Evolutionary conservation across 2,113 vertebrate genomes (phyloP).

Genomic region (Phylloscopus trochilus): DNA sequence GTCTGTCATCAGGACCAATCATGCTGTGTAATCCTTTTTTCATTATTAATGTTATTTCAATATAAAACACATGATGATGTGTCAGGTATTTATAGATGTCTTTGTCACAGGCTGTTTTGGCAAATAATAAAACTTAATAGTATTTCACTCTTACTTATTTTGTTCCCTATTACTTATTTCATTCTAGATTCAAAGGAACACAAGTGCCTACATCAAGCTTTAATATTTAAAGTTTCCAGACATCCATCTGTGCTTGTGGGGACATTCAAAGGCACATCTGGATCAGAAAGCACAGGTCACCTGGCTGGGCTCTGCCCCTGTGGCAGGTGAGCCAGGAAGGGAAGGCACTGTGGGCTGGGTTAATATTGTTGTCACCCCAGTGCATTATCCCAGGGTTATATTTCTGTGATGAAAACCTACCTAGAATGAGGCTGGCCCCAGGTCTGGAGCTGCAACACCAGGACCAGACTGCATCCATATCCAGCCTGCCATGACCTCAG

Average conservation of each 20-base stretch:
- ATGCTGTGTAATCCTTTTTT: not conserved
- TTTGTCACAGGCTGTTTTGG: not conserved
- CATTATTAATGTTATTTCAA: not conserved
- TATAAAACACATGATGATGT: not conserved
- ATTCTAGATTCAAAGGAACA: not conserved
- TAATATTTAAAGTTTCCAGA: not conserved
- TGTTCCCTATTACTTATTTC: not conserved
- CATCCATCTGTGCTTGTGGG: not conserved
- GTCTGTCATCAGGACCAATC: not conserved
- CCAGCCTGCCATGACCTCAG: not conserved
- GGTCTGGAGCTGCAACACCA: not conserved
- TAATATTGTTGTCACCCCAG: not conserved
- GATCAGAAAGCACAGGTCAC: not conserved
- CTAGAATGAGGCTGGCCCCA: not conserved
- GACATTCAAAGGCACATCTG: not conserved
- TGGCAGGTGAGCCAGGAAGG: not conserved
- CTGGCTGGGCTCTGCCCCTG: not conserved
- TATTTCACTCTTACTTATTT: not conserved
- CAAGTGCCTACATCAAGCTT: not conserved
- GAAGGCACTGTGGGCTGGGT: not conserved
- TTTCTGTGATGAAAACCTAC: not conserved
- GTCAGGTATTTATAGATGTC: not conserved
- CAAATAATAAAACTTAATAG: not conserved
- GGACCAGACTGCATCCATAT: rapidly evolving
- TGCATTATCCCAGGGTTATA: not conserved